phyloP scores from a whole-genome alignment of 2,797 vertebrate genomes.

The Argentina silus region DNA sequence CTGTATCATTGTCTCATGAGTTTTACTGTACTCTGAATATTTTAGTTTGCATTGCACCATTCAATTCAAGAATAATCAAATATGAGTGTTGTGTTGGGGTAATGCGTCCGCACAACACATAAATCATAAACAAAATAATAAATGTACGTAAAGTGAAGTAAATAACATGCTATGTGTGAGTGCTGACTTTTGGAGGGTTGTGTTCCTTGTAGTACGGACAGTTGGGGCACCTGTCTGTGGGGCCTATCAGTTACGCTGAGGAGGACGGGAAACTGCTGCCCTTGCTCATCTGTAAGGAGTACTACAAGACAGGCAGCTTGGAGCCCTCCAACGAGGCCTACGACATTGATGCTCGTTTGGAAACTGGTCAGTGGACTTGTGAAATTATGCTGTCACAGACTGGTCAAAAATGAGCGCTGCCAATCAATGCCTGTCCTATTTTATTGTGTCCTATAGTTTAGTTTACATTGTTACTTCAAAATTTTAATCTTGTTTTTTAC shows the following conservation, averaged over 20 bases:
- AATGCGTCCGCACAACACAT: too few species aligned
- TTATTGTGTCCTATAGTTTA: not conserved
- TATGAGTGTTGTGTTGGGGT: too few species aligned
- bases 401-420: too few species aligned
- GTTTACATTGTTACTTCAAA: not conserved
- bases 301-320: conserved; percentile 80
- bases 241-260: conserved; percentile 83
- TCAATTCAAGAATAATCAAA: too few species aligned
- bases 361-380: conserved; percentile 78
- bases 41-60: not conserved
- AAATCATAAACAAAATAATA: not conserved
- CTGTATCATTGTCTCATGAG: not conserved
- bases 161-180: conserved; percentile 14
- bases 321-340: conserved; percentile 78
- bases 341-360: conserved; percentile 83
- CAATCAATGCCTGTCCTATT: not conserved
- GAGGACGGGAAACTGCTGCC: conserved; percentile 75
- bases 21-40: not conserved
- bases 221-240: conserved; percentile 84
- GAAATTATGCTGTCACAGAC: not conserved
- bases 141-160: not conserved
- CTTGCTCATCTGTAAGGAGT: conserved; percentile 86
- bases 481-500: not conserved
- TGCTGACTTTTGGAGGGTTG: conserved; percentile 15
- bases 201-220: conserved; percentile 73